phyloP scores from a whole-genome alignment of 2,797 vertebrate genomes.

The Sciurus vulgaris region DNA sequence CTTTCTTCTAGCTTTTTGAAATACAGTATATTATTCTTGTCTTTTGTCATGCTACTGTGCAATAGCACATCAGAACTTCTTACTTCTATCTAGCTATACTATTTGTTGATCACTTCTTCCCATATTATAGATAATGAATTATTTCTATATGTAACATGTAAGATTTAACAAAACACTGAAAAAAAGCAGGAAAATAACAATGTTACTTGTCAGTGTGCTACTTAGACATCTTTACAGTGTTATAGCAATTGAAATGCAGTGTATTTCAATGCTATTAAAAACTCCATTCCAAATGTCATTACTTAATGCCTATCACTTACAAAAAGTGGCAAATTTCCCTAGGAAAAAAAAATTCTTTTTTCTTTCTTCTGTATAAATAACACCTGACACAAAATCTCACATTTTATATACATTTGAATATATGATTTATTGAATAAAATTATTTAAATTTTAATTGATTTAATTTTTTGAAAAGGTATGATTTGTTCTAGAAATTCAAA shows the following conservation, averaged over 20 bases:
- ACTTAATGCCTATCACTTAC: neutral
- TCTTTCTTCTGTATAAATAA: neutral
- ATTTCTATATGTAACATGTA: neutral
- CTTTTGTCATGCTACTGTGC: neutral
- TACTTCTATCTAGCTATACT: neutral
- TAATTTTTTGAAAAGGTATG: constrained; percentile 38
- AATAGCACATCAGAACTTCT: neutral
- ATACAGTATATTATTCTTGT: neutral
- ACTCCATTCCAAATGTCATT: constrained; percentile 8
- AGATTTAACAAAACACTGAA: constrained; percentile 6
- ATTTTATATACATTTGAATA: constrained; percentile 18
- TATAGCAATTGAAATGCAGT: constrained; percentile 21
- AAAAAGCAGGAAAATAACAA: constrained; percentile 31
- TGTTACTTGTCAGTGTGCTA: neutral
- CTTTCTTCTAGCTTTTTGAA: neutral
- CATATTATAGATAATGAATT: neutral
- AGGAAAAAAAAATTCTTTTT: neutral
- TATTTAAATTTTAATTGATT: neutral
- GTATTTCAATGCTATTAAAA: constrained; percentile 46
- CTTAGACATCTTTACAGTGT: neutral
- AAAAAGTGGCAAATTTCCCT: neutral
- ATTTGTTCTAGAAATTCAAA: neutral
- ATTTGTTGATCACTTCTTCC: neutral
- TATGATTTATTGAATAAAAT: neutral
- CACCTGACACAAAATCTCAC: neutral